Evolutionary conservation across 2,797 vertebrate species (phyloP).

Genomic region (Sebastes steindachneri): DNA sequence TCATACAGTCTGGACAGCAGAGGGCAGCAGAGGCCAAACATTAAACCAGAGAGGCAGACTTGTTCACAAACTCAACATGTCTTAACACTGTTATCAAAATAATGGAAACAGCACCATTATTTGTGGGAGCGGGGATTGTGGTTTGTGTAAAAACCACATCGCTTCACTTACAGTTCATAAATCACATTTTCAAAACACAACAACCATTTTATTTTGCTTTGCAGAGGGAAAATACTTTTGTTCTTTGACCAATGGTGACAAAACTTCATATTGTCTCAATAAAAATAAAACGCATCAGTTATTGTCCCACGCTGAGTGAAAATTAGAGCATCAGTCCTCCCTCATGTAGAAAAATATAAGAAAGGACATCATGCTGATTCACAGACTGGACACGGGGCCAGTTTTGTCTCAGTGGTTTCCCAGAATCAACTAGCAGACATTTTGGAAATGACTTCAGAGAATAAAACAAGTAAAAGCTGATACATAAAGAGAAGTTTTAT

Average conservation of each 20-base stretch:
- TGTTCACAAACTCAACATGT: not conserved
- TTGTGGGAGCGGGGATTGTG: not conserved
- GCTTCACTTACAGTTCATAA: not conserved
- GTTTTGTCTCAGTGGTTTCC: not conserved
- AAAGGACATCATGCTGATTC: not conserved
- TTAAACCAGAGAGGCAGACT: not conserved
- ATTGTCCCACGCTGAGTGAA: not conserved
- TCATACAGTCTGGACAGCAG: conserved; percentile 33
- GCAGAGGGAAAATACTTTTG: not conserved
- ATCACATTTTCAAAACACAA: not conserved
- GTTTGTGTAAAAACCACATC: not conserved
- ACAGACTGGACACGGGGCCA: not conserved
- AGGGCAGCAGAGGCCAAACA: conserved; percentile 51
- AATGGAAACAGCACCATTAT: not conserved
- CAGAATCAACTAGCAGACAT: not conserved
- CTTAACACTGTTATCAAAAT: not conserved
- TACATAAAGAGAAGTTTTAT: conserved; percentile 40
- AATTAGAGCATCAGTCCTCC: not conserved
- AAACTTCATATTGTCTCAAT: not conserved
- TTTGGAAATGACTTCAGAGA: not conserved
- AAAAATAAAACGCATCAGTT: not conserved
- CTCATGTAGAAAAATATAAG: not conserved
- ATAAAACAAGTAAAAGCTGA: conserved; percentile 2
- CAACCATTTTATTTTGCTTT: not conserved
- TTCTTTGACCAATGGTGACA: not conserved